A percentile compares a stretch with the other conserved stretches of the same genome.
Conservation (phyloP, 2,113 vertebrate species). For the Bufo gargarizans region DNA sequence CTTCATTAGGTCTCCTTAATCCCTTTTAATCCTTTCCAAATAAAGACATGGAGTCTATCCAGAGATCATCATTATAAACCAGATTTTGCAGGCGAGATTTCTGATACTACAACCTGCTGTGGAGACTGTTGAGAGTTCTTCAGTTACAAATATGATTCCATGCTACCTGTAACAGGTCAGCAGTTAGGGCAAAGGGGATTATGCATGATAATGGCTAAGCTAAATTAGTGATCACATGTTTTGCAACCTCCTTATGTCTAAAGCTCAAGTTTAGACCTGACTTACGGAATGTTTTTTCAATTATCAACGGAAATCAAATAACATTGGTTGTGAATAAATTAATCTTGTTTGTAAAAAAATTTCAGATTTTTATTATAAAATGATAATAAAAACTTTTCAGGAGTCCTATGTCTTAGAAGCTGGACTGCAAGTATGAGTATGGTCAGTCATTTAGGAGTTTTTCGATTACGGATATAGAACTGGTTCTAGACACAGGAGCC, state of each 20-base stretch:
- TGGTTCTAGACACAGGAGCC: too few relatives aligned
- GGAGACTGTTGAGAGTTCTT: not conserved
- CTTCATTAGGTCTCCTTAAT: conserved; percentile 48
- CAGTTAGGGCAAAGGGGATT: not conserved
- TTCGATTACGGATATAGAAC: too few relatives aligned
- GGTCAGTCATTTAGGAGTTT: too few relatives aligned
- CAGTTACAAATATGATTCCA: not conserved
- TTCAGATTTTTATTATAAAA: too few relatives aligned
- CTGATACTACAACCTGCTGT: conserved; percentile 26
- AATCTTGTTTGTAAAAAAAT: too few relatives aligned
- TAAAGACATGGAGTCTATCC: conserved; percentile 34
- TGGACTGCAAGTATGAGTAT: too few relatives aligned
- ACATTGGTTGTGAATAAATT: too few relatives aligned
- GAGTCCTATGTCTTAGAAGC: too few relatives aligned
- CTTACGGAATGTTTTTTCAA: too few relatives aligned
- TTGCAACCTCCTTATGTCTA: not conserved
- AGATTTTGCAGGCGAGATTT: conserved; percentile 22
- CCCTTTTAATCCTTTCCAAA: conserved; percentile 57
- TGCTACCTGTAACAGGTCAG: not conserved
- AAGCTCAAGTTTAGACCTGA: too few relatives aligned
- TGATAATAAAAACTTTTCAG: too few relatives aligned
- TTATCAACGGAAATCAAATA: too few relatives aligned
- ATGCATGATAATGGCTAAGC: not conserved
- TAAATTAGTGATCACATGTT: not conserved
- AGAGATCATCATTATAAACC: conserved; percentile 35